Evolutionary conservation across 2,797 vertebrate genomes (phyloP), one percentile per base, ranked within the genome.

Genomic region (Hippoglossus hippoglossus): DNA sequence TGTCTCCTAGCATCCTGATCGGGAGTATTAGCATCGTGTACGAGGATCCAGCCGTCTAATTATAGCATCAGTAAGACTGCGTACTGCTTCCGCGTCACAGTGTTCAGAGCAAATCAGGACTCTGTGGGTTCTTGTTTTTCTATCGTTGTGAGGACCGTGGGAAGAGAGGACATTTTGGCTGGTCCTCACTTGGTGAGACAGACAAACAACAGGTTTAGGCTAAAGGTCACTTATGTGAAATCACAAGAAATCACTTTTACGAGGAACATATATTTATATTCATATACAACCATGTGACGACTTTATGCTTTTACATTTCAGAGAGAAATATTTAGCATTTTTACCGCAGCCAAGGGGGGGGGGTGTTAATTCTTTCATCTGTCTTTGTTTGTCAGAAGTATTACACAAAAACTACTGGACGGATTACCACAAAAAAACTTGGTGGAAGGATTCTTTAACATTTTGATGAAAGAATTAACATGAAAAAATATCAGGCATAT

Each of bases 21-120:
- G 26, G 16, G 81, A 72, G 83, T 57, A 73, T 89, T 84, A 81
- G 79, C 76, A 52, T 88, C 65, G 41, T 68, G 61, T 79, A 76
- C 56, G 34, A 75, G 67, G 65, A 76, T 80, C 71, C 76, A 24
- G 69, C 5, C 11, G 69, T 82, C 85, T 87, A 86, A 87, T 83
- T 90, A 82, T 87, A 91, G 87, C 46, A 77, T 39, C 31, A 4
- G 49, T 59, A 77, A 59, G 47, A 82, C 28, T 60, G 68, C 28
- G 53, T 49, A 21, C 51, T 5, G 67, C 67, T 72, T 83, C 58
- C 65, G 70, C 67, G 58, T 79, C 67, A 49, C 31, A 31, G 67
- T 67, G 31, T 80, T 73, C 31, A 54, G 67, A 73, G 55, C 39
- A 67, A 73, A 79, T 59, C 46, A 50, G 63, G 59, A 67, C 39